These are phyloP conservation scores for Aurelia sp. DNA, from an alignment of 30 jellyfish, hydroid and myxozoan genomes.

Conservation along the genomic window DNA sequence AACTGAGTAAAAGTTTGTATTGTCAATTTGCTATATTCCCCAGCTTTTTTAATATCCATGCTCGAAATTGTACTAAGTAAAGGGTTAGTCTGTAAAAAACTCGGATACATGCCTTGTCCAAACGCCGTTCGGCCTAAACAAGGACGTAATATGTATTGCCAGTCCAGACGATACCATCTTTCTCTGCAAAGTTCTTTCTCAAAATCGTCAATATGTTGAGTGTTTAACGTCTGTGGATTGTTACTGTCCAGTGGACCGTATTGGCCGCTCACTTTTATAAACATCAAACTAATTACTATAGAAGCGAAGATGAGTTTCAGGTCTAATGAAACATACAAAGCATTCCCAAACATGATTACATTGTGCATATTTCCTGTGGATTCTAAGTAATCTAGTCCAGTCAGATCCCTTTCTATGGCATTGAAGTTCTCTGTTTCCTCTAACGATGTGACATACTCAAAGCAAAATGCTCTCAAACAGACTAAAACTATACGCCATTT, in stretches of 20 bases:
- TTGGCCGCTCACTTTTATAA: neutral
- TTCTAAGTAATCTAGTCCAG: no score
- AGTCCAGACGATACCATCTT: constrained; percentile 83
- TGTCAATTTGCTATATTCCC: constrained; percentile 78
- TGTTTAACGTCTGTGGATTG: neutral
- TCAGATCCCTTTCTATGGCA: no score
- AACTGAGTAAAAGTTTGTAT: constrained; percentile 59
- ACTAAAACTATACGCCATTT: no score
- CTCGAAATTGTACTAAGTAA: constrained; percentile 20
- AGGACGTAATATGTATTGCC: constrained; percentile 79
- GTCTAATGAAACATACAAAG: no score
- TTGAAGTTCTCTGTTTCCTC: no score
- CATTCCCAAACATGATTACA: neutral
- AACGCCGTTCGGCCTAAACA: constrained; percentile 66
- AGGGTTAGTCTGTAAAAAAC: constrained; percentile 57
- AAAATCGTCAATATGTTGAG: constrained; percentile 34
- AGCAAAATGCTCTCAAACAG: no score
- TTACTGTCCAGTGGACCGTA: neutral
- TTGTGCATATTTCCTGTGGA: neutral
- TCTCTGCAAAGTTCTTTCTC: constrained; percentile 87
- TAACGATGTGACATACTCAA: no score
- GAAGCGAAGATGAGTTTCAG: no score
- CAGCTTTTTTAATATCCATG: constrained; percentile 76
- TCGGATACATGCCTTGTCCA: constrained; percentile 57
- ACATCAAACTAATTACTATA: no score